phyloP scores from a whole-genome alignment of 2,888 invertebrate species.

The Thysanoteuthis rhombus region DNA sequence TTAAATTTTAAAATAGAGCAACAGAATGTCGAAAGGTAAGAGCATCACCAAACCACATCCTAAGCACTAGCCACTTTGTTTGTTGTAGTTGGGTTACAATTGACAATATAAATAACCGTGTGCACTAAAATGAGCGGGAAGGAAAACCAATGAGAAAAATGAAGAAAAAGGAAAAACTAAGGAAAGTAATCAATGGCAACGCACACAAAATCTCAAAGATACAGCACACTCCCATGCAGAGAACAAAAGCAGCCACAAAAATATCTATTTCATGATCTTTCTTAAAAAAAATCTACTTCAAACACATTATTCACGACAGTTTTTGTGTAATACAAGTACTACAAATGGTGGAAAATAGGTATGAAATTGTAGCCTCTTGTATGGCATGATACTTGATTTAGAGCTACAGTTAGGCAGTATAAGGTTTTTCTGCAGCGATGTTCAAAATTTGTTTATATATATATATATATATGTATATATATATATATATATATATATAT shows the following conservation, averaged over 20 bases:
- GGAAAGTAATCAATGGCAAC: background rate
- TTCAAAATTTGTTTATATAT: too few species aligned
- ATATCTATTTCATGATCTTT: background rate
- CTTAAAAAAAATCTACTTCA: too few species aligned
- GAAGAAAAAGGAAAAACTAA: background rate
- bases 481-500: too few species aligned
- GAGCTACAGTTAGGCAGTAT: too few species aligned
- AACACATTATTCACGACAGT: too few species aligned
- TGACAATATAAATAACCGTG: background rate
- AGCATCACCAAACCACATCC: background rate
- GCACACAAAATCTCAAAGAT: background rate
- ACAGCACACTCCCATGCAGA: background rate
- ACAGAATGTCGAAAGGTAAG: background rate
- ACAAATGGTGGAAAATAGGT: too few species aligned
- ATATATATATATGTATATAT: too few species aligned
- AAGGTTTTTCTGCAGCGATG: too few species aligned
- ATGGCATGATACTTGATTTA: too few species aligned
- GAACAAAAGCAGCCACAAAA: background rate
- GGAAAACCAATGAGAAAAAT: background rate
- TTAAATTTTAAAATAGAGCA: background rate
- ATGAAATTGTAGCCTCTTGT: too few species aligned
- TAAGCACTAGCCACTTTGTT: background rate
- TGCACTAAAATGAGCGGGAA: background rate
- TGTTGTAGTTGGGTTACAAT: background rate
- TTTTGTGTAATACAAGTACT: too few species aligned